A percentile compares a stretch with the other conserved stretches of the same genome.
These are phyloP conservation scores for Heterodera carotae DNA, from an alignment of 1,140 invertebrate species.

Conservation along the genomic window DNA sequence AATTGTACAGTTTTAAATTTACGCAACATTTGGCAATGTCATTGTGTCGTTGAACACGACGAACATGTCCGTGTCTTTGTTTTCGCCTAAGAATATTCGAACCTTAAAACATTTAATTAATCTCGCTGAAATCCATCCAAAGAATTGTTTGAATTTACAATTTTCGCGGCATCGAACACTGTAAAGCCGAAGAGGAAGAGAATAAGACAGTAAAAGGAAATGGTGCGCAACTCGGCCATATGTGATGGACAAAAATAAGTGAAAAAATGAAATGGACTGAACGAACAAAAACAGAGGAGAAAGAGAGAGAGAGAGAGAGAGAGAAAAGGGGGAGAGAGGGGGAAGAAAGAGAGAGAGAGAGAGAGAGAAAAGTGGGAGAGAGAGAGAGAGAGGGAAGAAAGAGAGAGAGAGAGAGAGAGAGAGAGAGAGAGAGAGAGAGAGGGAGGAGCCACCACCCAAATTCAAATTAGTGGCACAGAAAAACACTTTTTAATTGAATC, in stretches of 20 bases:
- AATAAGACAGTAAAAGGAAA: conserved; percentile 13
- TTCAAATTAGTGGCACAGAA: too few species aligned
- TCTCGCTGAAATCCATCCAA: background rate
- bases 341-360: background rate
- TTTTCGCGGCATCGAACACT: conserved; percentile 15
- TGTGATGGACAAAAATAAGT: too few species aligned
- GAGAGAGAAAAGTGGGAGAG: too few species aligned
- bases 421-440: too few species aligned
- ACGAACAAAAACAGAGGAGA: too few species aligned
- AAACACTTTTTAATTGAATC: too few species aligned
- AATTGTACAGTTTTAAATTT: background rate
- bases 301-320: background rate
- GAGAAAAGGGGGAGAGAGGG: too few species aligned
- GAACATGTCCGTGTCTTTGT: conserved; percentile 33
- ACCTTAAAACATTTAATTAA: conserved; percentile 19
- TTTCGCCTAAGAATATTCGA: conserved; percentile 20
- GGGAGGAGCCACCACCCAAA: too few species aligned
- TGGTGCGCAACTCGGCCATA: conserved; percentile 8
- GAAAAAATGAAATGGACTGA: too few species aligned
- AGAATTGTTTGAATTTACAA: conserved; percentile 5
- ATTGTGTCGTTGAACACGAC: conserved; percentile 42
- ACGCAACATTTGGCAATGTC: conserved; percentile 33
- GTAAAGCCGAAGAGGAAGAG: conserved; percentile 24
- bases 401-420: too few species aligned
- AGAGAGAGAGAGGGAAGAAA: too few species aligned